phyloP scores from a whole-genome alignment of 30 jellyfish, hydroid and myxozoan species.

The Chironex yamaguchii region DNA sequence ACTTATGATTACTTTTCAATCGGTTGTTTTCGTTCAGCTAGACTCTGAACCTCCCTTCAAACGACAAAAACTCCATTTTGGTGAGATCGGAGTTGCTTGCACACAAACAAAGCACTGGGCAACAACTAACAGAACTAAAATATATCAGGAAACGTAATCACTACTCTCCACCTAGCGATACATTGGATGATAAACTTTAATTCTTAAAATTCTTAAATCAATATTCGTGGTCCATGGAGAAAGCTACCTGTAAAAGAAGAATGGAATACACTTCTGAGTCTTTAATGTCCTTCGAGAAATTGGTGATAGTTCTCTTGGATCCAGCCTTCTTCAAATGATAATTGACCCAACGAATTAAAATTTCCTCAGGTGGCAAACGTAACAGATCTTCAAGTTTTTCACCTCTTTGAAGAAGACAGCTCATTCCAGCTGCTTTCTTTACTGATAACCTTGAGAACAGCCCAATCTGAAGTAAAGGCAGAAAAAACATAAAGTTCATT shows the following conservation, averaged over 20 bases:
- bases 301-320: slow-evolving; percentile 16
- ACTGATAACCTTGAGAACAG: slow-evolving; percentile 51
- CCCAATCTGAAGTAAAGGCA: slow-evolving; percentile 57
- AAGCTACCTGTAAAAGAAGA: slow-evolving; percentile 21
- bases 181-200: no score
- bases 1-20: no score
- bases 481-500: not conserved
- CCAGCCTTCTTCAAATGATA: slow-evolving; percentile 75
- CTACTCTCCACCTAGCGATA: no score
- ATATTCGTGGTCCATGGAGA: not conserved
- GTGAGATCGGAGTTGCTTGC: no score
- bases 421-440: slow-evolving; percentile 41
- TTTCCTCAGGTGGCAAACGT: slow-evolving; percentile 73
- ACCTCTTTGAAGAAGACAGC: slow-evolving; percentile 47
- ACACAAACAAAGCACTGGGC: no score
- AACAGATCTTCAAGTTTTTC: slow-evolving; percentile 62
- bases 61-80: no score
- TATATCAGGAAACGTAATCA: no score
- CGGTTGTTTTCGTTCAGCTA: no score
- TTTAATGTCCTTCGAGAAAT: slow-evolving; percentile 58
- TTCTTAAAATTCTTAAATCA: no score
- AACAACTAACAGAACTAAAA: no score
- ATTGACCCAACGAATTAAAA: slow-evolving; percentile 79
- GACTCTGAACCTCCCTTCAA: no score
- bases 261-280: slow-evolving; percentile 66